Percentiles rank a stretch among this genome's conserved stretches.
Evolutionary conservation across 2,113 vertebrate species (phyloP).

Genomic region (Diadophis punctatus): DNA sequence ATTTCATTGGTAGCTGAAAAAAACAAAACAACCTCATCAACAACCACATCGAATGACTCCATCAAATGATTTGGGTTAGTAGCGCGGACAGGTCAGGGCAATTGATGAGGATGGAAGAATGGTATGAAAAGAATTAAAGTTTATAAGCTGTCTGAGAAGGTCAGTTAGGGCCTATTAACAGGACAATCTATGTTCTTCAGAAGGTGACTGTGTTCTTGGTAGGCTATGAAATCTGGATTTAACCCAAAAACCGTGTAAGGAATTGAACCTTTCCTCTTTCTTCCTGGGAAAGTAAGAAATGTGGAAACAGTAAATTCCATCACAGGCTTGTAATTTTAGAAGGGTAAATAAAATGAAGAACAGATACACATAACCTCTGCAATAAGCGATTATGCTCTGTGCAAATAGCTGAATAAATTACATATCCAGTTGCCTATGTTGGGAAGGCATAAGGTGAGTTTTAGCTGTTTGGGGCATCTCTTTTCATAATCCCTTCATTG

Average conservation of each 20-base stretch:
- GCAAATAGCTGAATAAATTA: neutral
- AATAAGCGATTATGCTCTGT: neutral
- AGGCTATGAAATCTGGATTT: neutral
- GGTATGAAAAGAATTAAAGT: neutral
- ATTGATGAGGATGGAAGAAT: neutral
- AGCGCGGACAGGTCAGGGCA: neutral
- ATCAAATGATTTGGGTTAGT: neutral
- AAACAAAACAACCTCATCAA: neutral
- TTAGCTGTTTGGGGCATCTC: neutral
- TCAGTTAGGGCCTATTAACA: neutral
- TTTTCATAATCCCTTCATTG: neutral
- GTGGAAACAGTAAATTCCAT: neutral
- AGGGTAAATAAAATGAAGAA: neutral
- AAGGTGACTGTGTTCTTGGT: neutral
- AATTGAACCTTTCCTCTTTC: neutral
- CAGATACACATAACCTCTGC: neutral
- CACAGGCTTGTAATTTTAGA: neutral
- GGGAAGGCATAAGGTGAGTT: neutral
- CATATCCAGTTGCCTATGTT: neutral
- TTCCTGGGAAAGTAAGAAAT: neutral
- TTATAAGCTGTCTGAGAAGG: neutral
- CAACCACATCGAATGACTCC: neutral
- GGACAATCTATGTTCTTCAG: neutral
- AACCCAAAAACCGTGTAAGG: neutral
- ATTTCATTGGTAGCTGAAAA: neutral